Conservation (phyloP, 2,888 invertebrate genomes). For the Lasioglossum pauxillum region DNA sequence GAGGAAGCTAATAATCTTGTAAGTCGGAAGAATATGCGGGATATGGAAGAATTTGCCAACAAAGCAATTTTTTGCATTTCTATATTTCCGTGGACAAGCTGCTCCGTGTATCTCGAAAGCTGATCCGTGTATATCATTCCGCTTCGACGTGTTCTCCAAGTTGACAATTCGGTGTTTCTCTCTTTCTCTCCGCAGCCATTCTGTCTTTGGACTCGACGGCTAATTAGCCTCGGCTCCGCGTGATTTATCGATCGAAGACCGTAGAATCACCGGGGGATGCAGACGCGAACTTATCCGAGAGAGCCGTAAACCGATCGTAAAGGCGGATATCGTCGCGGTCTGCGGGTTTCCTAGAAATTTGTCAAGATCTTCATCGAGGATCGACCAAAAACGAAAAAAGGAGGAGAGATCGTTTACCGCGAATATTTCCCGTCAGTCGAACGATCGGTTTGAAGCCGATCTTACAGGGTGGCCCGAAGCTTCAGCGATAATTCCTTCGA, state of each 20-base stretch:
- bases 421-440: constrained; percentile 1
- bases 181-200: not conserved
- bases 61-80: no score
- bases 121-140: not conserved
- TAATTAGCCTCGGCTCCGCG: constrained; percentile 20
- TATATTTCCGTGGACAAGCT: no score
- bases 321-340: constrained; percentile 21
- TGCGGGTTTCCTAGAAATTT: constrained; percentile 34
- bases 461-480: not conserved
- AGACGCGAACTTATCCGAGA: not conserved
- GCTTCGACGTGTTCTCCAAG: not conserved
- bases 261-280: constrained; percentile 12
- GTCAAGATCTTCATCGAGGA: constrained; percentile 32
- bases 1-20: no score
- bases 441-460: not conserved
- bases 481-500: not conserved
- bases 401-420: not conserved
- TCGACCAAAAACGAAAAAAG: not conserved
- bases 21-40: no score
- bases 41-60: no score
- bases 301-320: constrained; percentile 19
- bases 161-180: constrained; percentile 28
- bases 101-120: no score
- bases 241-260: constrained; percentile 29
- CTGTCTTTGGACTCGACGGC: not conserved